Base-by-base conservation (phyloP, 2,888 invertebrate genomes). In the Lasioglossum figueresi region DNA sequence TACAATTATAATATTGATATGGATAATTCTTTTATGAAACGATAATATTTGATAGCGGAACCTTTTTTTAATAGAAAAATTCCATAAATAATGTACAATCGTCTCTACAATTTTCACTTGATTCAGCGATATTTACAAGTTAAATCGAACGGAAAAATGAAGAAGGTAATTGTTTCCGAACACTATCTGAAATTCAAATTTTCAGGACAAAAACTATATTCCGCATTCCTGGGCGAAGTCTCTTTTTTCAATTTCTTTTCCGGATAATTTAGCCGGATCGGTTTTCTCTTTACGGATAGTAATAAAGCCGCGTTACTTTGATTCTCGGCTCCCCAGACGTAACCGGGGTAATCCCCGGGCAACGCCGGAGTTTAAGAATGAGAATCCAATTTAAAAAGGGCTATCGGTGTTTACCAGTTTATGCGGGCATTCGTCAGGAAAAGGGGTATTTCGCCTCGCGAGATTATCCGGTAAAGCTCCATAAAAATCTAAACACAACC, bases 401-500 rank as follows among this genome's bases (percentile, higher is more conserved):
- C 79, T 77, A 78, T 82, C 76, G 85, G 73, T 84, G 80, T 90
- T 90, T 85, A 80, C 79, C 88, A 66, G 84, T 80, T 88, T 88
- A 82, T 81, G 76, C 78, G 82, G 71, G 84, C 81, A 71, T 88
- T 84, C 83, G 74, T 87, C 82, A 76, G 63, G 37, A 77, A 81
- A 76, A 79, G 79, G 73, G 76, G 73, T 78, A 79, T 71, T 83
- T 73, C 84, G 84, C n/a, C 52, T 48, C 80, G 82, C 80, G 82
- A 78, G 86, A 90, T 90, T 84, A 89, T 88, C 84, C 88, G 85
- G 80, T 81, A 80, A 89, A 82, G 85, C 86, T 83, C 85, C 80
- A 87, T 90, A 88, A 90, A 90, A 90, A 90, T 87, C 85, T 90
- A 90, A 90, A 90, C 88, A 82, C 79, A 82, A 43, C 27, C 43